Evolutionary conservation across 2,888 invertebrate genomes (phyloP).

Genomic region (Diaphora mendica): DNA sequence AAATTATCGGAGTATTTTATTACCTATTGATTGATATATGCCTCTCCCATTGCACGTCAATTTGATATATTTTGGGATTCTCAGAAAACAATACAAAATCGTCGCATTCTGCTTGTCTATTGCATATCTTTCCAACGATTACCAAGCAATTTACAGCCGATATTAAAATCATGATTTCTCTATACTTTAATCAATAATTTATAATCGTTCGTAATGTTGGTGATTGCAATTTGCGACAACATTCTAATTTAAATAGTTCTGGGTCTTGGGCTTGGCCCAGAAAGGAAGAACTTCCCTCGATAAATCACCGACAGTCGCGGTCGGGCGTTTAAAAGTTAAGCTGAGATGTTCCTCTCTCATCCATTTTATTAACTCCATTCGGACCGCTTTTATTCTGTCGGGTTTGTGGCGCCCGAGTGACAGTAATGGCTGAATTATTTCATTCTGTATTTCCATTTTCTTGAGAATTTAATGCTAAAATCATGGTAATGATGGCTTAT

Average conservation of each 20-base stretch:
- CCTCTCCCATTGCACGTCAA: no score
- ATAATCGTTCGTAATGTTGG: neutral
- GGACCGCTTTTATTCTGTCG: constrained; percentile 23
- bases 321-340: constrained; percentile 71
- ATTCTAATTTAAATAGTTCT: constrained; percentile 80
- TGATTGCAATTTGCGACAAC: constrained; percentile 67
- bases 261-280: constrained; percentile 37
- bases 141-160: neutral
- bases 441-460: neutral
- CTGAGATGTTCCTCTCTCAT: constrained; percentile 60
- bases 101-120: no score
- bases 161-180: neutral
- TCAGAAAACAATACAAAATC: neutral
- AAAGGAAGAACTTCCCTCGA: constrained; percentile 55
- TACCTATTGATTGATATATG: no score
- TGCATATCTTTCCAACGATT: no score
- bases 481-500: neutral
- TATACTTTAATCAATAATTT: no score
- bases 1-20: no score
- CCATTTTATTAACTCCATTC: constrained; percentile 57
- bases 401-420: constrained; percentile 14
- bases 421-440: constrained; percentile 23
- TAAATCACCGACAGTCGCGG: constrained; percentile 60
- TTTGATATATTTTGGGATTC: no score
- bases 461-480: neutral